Conservation (phyloP, 1,140 invertebrate species). For the Brachionus manjavacas region DNA sequence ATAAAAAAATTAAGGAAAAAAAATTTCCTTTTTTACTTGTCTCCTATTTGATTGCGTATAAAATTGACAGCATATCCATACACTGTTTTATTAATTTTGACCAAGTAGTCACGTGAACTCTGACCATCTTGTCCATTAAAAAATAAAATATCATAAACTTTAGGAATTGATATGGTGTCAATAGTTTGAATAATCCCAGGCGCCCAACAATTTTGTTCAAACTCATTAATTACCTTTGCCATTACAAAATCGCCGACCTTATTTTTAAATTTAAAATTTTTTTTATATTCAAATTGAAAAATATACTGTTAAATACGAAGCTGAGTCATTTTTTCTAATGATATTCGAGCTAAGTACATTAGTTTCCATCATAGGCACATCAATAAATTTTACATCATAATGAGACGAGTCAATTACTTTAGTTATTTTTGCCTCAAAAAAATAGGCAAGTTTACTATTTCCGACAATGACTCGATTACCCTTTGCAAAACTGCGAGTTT, state of each 20-base stretch:
- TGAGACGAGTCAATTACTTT: constrained; percentile 14
- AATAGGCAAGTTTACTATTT: background rate
- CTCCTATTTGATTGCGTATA: background rate
- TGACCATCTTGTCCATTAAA: constrained; percentile 8
- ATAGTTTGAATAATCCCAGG: constrained; percentile 8
- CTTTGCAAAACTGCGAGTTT: background rate
- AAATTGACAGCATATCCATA: constrained; percentile 7
- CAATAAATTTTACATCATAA: constrained; percentile 16
- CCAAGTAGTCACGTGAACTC: background rate
- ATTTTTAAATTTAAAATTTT: background rate
- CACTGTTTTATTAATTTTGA: constrained; percentile 14
- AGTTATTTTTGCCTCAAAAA: background rate
- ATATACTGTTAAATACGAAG: background rate
- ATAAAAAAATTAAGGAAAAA: background rate
- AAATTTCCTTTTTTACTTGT: background rate
- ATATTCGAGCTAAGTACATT: background rate
- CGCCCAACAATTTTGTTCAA: constrained; percentile 8
- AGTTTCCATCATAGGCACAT: background rate
- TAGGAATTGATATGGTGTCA: background rate
- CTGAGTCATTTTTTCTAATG: background rate
- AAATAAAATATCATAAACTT: background rate
- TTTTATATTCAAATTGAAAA: background rate
- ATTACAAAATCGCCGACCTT: constrained; percentile 22
- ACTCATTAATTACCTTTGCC: constrained; percentile 28
- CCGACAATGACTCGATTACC: constrained; percentile 7